A percentile compares a stretch with the other conserved stretches of the same genome.
phyloP scores from a whole-genome alignment of 2,888 invertebrate genomes.

The Agriopis marginaria region DNA sequence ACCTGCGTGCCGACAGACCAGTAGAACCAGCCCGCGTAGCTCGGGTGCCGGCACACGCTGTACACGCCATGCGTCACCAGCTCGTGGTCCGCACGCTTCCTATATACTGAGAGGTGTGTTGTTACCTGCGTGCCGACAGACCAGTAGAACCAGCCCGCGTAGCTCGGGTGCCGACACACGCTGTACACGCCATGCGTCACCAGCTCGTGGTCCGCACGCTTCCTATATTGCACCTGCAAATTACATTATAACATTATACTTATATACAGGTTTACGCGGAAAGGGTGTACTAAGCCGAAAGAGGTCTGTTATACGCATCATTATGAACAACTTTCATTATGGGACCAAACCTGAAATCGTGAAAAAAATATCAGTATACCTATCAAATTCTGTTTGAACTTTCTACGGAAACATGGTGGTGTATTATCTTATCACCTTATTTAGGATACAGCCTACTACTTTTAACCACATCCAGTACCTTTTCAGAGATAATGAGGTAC shows the following conservation, averaged over 20 bases:
- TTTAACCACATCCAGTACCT: too few relatives aligned
- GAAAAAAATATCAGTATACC: too few relatives aligned
- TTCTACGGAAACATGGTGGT: too few relatives aligned
- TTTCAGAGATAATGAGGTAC: too few relatives aligned
- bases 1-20: conserved; percentile 99
- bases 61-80: conserved; percentile 97
- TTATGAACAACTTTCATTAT: too few relatives aligned
- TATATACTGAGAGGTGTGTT: conserved; percentile 68
- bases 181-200: conserved; percentile 96
- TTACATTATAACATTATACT: not conserved
- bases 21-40: conserved; percentile 99
- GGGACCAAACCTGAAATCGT: too few relatives aligned
- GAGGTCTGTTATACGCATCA: too few relatives aligned
- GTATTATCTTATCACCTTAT: too few relatives aligned
- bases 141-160: conserved; percentile 99
- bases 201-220: conserved; percentile 92
- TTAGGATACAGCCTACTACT: too few relatives aligned
- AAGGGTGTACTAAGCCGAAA: too few relatives aligned
- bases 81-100: conserved; percentile 92
- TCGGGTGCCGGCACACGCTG: conserved; percentile 94
- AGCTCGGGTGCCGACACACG: conserved; percentile 96
- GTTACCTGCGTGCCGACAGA: conserved; percentile 97
- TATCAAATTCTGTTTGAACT: too few relatives aligned
- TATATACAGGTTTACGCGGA: not conserved
- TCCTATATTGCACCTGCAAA: conserved; percentile 91